Evolutionary conservation across 2,113 vertebrate species (phyloP).

Genomic region (Poeciliopsis retropinna): DNA sequence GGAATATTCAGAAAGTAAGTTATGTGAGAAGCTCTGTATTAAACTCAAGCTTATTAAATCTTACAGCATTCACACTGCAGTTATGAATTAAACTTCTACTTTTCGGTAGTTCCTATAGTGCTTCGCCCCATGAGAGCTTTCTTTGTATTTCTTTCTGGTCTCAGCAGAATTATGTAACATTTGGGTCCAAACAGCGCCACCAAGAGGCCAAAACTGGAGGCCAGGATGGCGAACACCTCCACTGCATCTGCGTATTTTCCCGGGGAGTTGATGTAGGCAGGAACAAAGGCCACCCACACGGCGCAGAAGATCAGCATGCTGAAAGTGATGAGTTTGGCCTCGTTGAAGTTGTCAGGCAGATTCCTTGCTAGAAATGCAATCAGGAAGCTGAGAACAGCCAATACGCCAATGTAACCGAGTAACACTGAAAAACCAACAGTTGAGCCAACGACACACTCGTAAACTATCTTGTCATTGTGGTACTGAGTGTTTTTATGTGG

Average conservation of each 20-base stretch:
- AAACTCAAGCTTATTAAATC: no score
- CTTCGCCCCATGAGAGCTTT: slow-evolving; percentile 64
- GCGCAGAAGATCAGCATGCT: slow-evolving; percentile 26
- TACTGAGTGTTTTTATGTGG: slow-evolving; percentile 66
- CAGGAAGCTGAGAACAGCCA: slow-evolving; percentile 72
- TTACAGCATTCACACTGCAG: no score
- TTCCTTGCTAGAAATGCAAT: slow-evolving; percentile 72
- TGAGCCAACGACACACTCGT: slow-evolving; percentile 71
- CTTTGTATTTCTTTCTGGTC: slow-evolving; percentile 76
- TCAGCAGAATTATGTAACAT: slow-evolving; percentile 78
- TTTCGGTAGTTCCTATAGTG: no score
- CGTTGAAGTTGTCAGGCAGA: slow-evolving; percentile 73
- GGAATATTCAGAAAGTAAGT: no score
- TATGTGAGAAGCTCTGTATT: no score
- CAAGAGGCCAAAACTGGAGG: slow-evolving; percentile 78
- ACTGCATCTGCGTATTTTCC: slow-evolving; percentile 76
- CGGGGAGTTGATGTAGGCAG: slow-evolving; percentile 64
- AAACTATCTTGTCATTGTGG: slow-evolving; percentile 64
- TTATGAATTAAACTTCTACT: no score
- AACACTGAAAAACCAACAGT: slow-evolving; percentile 61
- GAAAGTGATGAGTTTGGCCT: slow-evolving; percentile 73
- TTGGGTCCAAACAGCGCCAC: slow-evolving; percentile 76
- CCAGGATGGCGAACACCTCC: slow-evolving; percentile 79
- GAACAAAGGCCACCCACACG: no score
- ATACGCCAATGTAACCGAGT: slow-evolving; percentile 72